phyloP scores from a whole-genome alignment of 2,113 vertebrate species.

The Carassius gibelio region DNA sequence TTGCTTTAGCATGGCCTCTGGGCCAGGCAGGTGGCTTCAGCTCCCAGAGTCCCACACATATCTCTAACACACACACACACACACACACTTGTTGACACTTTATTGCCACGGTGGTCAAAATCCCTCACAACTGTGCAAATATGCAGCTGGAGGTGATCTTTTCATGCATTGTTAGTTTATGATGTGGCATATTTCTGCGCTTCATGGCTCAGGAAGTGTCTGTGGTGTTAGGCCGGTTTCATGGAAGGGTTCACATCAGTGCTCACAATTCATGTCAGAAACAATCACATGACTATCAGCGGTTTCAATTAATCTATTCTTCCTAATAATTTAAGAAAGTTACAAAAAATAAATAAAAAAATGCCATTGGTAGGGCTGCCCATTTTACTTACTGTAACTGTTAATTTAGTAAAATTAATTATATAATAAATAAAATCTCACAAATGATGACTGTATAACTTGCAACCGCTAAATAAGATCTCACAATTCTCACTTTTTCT shows the following conservation, averaged over 20 bases:
- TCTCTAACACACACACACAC: neutral
- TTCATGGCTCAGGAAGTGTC: constrained; percentile 17
- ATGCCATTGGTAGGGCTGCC: neutral
- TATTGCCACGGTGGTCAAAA: constrained; percentile 26
- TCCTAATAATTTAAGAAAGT: neutral
- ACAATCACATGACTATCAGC: neutral
- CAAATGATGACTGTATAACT: no score
- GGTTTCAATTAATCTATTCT: no score
- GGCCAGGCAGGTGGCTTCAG: constrained; percentile 39
- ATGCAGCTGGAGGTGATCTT: constrained; percentile 17
- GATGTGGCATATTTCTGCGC: constrained; percentile 11
- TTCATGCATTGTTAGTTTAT: constrained; percentile 33
- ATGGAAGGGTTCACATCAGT: neutral
- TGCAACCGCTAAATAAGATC: no score
- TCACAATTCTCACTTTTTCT: no score
- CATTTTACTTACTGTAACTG: neutral
- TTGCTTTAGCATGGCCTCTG: constrained; percentile 19
- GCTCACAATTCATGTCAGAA: neutral
- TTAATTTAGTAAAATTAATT: no score
- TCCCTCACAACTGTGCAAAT: neutral
- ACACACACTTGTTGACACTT: constrained; percentile 26
- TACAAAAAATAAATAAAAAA: no score
- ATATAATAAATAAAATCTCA: no score
- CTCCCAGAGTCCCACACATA: constrained; percentile 4
- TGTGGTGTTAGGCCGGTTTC: neutral